Evolutionary conservation across 2,888 invertebrate species (phyloP).

Genomic region (Nephrotoma flavescens): DNA sequence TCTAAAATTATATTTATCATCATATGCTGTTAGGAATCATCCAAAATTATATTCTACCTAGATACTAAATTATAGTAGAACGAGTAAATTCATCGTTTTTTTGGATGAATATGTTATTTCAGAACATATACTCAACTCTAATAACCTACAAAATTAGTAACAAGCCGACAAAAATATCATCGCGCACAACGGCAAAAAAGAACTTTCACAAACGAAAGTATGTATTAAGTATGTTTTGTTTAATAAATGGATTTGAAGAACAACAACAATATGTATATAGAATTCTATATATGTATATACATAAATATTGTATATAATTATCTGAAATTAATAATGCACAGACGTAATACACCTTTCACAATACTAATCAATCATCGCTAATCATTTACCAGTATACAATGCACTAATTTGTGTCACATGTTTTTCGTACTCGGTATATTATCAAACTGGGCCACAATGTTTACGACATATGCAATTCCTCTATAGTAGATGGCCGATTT

Average conservation of each 20-base stretch:
- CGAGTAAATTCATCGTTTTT: background rate
- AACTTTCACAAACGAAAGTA: background rate
- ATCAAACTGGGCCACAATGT: background rate
- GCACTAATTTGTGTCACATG: background rate
- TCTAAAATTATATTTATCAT: background rate
- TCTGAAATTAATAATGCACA: background rate
- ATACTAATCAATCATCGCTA: background rate
- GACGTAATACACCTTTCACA: background rate
- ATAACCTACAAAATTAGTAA: background rate
- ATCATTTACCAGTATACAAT: background rate
- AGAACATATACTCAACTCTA: background rate
- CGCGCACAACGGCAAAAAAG: background rate
- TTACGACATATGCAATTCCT: background rate
- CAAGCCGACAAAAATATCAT: background rate
- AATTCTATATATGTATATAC: background rate
- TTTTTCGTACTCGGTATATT: background rate
- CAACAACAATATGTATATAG: background rate
- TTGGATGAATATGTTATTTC: too few species aligned
- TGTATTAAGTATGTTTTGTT: too few species aligned
- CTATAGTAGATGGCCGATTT: background rate
- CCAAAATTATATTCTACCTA: background rate
- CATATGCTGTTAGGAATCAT: background rate
- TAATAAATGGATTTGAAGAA: background rate
- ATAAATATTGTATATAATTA: background rate
- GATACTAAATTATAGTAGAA: background rate